phyloP scores from a whole-genome alignment of 2,797 vertebrate genomes.

The Knipowitschia caucasica region DNA sequence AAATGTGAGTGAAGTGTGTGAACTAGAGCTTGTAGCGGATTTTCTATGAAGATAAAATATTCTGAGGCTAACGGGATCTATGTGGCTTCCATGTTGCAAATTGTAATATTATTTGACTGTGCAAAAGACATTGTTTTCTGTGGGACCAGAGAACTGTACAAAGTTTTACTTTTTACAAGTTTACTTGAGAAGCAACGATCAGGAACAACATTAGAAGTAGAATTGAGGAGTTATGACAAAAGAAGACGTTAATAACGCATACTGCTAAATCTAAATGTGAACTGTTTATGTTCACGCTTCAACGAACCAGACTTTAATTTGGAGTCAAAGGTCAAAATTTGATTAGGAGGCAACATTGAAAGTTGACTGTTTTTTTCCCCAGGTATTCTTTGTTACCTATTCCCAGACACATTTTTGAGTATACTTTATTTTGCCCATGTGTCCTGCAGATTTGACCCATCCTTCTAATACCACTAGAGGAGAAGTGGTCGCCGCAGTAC shows the following conservation, averaged over 20 bases:
- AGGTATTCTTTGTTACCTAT: too few species aligned
- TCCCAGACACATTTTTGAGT: too few species aligned
- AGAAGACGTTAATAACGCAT: background rate
- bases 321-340: background rate
- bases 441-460: too few species aligned
- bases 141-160: constrained; percentile 16
- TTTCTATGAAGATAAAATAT: background rate
- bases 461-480: too few species aligned
- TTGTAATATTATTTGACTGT: background rate
- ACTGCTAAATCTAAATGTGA: too few species aligned
- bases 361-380: too few species aligned
- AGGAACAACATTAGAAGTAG: constrained; percentile 10
- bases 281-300: background rate
- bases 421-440: too few species aligned
- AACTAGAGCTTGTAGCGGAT: background rate
- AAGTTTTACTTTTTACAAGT: constrained; percentile 22
- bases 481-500: too few species aligned
- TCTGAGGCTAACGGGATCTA: background rate
- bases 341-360: too few species aligned
- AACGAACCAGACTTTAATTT: background rate
- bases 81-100: background rate
- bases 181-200: constrained; percentile 8
- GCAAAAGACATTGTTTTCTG: constrained; percentile 1
- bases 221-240: constrained; percentile 12
- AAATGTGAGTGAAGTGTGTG: background rate